Evolutionary conservation across 2,888 invertebrate species (phyloP), one percentile per base, ranked within the genome.

Genomic region (Xanthia icteritia): DNA sequence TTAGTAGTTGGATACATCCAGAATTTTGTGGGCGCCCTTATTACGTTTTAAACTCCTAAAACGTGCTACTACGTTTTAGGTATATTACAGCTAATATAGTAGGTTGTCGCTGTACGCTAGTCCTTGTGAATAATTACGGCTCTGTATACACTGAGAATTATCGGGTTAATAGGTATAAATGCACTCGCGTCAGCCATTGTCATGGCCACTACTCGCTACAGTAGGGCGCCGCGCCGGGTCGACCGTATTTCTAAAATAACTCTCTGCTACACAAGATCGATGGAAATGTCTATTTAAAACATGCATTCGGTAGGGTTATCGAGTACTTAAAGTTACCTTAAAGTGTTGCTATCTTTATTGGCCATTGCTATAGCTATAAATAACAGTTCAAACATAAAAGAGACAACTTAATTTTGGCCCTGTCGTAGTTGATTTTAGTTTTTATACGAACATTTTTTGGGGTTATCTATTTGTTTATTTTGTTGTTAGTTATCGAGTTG

Each of bases 101-200:
- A 23, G 6, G 23, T 45, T 63, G 17, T 11, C n/a, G 36, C 45
- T 39, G 11, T n/a, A 56, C n/a, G 20, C 5, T 15, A 58, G 82
- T 65, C 79, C 77, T 80, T 82, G 83, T 31, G 1, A 45, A 54
- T 77, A 77, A 82, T 69, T 65, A 77, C 68, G 42, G 51, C 15
- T 31, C 45, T 78, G 64, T 76, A 31, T 76, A 68, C 82, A 65
- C 9, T 69, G 83, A 45, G 58, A 54, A 68, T 80, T 77, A 80
- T 80, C 77, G 68, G 27, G 76, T 31, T 76, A 81, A 51, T 68
- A 64, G 39, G 58, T 68, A 64, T 64, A 68, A 27, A 79, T 45
- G 77, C 68, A 65, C 39, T 60, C 15, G 20, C 36, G 42, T 76
- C n/a, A 54, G 36, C 67, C 51, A 79, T 60, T 68, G 82, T 82